Evolutionary conservation across 2,797 vertebrate species (phyloP), one percentile per base, ranked within the genome.

Genomic region (Esox lucius): DNA sequence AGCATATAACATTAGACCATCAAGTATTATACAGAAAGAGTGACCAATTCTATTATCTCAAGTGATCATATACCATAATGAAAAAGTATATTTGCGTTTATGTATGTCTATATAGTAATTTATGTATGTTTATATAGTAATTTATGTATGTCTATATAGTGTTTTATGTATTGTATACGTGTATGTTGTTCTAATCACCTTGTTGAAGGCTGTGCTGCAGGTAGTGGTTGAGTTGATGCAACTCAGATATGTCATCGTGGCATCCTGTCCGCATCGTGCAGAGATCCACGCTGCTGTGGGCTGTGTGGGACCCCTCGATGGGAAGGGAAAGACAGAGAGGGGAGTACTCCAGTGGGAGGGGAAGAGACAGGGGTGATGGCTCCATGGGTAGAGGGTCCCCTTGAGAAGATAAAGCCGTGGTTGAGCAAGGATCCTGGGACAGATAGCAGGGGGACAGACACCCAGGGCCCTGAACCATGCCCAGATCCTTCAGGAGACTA

Each of bases 171-270:
- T 56, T 56, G n/a, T 56, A 56, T 56, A 51, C 4, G 49, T 53
- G 49, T 53, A 53, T 53, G 53, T 17, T 53, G 48, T 39, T 62
- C 64, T 26, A 33, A 17, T 73, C 83, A 94, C 92, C 93, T 93
- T 86, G 87, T 83, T 87, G 89, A 76, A 90, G 83, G 85, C 70
- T 83, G 33, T 76, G 75, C 72, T 87, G 86, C 69, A 89, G 77
- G 46, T 84, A 88, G 72, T 79, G 79, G 82, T 83, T 83, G 90
- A 94, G 93, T 91, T 93, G 92, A 92, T 92, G 86, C 89, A 94
- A 93, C 92, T 86, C 92, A 88, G 76, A 76, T 85, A 79, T 86
- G 56, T 81, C 82, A 26, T 84, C 84, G 28, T 81, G 81, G 74
- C 68, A 75, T 70, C 81, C 86, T 64, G 83, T n/a, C 80, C 81